Percentiles rank a stretch among this genome's conserved stretches.
Evolutionary conservation across 2,113 vertebrate genomes (phyloP).

Genomic region (Steatornis caripensis): DNA sequence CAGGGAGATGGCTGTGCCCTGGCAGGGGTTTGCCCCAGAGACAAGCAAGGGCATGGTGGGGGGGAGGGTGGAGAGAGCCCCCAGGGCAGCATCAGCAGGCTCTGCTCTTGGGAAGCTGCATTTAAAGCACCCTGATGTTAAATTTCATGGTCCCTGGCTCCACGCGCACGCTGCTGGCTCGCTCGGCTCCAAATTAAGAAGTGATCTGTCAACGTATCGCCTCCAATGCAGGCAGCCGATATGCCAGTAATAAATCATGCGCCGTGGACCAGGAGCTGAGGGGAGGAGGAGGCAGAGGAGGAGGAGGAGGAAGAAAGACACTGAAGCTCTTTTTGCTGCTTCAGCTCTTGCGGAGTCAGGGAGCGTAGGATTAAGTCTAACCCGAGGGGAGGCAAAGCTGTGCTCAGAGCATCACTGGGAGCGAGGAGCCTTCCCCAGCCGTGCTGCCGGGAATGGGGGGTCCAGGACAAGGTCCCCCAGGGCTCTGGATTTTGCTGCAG

Average conservation of each 20-base stretch:
- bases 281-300: not conserved
- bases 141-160: not conserved
- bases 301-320: not conserved
- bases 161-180: fast-evolving
- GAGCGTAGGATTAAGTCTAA: not conserved
- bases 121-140: not conserved
- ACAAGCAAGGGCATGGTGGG: not conserved
- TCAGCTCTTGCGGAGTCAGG: not conserved
- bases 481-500: not conserved
- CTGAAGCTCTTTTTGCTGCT: slow-evolving; percentile 9
- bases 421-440: not conserved
- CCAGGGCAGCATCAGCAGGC: not conserved
- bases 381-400: not conserved
- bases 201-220: not conserved
- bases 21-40: not conserved
- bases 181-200: not conserved
- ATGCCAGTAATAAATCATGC: not conserved
- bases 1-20: not conserved
- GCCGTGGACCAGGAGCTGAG: not conserved
- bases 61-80: not conserved
- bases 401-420: not conserved
- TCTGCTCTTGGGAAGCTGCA: not conserved
- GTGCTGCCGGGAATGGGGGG: fast-evolving
- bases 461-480: not conserved
- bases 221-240: not conserved